Percentiles rank a stretch among this genome's conserved stretches.
Conservation (phyloP, 1,140 invertebrate genomes). For the Leucophenga varia region DNA sequence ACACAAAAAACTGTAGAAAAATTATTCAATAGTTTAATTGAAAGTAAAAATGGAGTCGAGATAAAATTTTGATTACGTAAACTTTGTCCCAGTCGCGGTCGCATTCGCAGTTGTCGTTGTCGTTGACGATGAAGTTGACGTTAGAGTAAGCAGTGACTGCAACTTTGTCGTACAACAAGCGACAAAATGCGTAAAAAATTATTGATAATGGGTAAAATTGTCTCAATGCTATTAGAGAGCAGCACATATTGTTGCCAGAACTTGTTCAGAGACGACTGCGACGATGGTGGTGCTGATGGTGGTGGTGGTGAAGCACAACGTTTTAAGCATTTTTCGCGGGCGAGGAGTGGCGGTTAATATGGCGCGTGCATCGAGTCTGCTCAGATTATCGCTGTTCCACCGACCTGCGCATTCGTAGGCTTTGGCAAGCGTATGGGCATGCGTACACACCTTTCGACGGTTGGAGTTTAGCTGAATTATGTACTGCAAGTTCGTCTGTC, state of each 20-base stretch:
- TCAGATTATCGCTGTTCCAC: too few relatives aligned
- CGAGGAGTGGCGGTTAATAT: too few relatives aligned
- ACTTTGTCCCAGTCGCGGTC: conserved; percentile 19
- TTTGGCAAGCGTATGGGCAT: conserved; percentile 9
- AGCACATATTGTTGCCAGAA: too few relatives aligned
- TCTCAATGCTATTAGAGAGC: conserved; percentile 44
- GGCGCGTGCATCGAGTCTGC: too few relatives aligned
- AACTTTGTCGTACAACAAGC: conserved; percentile 34
- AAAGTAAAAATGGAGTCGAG: conserved; percentile 46
- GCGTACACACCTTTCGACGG: conserved; percentile 49
- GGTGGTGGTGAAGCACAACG: too few relatives aligned
- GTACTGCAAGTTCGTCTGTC: conserved; percentile 18
- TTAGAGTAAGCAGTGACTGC: conserved; percentile 6
- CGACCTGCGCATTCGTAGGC: conserved; percentile 23
- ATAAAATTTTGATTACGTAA: conserved; percentile 51
- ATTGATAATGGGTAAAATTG: conserved; percentile 52
- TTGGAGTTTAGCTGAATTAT: too few relatives aligned
- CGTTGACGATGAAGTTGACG: conserved; percentile 18
- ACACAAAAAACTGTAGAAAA: too few relatives aligned
- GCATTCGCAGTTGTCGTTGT: conserved; percentile 10
- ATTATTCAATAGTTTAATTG: conserved; percentile 53
- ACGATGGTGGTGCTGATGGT: too few relatives aligned
- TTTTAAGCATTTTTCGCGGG: too few relatives aligned
- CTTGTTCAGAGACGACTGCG: too few relatives aligned
- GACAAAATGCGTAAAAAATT: conserved; percentile 39